Evolutionary conservation across 64 coral and sea anemone species (phyloP).

Genomic region (Pachyseris speciosa): DNA sequence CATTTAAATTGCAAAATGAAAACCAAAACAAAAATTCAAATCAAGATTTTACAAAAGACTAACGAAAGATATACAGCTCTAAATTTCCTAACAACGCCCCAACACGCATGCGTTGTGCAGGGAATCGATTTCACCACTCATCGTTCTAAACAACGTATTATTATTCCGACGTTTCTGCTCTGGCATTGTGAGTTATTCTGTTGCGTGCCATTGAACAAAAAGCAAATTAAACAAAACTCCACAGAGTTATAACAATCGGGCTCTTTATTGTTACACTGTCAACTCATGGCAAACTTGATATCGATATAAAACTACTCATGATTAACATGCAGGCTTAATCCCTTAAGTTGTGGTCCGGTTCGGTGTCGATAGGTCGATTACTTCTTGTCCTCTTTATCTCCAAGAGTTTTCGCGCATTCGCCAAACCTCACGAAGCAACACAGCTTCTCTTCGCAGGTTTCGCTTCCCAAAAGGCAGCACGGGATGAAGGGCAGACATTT

Average conservation of each 20-base stretch:
- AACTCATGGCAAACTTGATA: conserved; percentile 29
- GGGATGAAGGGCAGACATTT: conserved; percentile 31
- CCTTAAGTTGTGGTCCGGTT: background rate
- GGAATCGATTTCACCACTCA: no score
- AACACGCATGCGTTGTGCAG: no score
- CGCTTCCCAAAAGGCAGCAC: background rate
- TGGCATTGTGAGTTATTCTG: no score
- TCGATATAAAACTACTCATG: conserved; percentile 27
- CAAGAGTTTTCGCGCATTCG: background rate
- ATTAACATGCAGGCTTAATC: background rate
- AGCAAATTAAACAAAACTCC: background rate
- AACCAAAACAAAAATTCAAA: no score
- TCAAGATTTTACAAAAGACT: no score
- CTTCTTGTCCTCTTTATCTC: background rate
- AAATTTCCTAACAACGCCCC: no score
- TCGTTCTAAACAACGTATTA: no score
- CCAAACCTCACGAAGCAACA: conserved; percentile 25
- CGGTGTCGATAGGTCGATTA: background rate
- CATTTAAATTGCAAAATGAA: no score
- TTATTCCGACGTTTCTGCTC: no score
- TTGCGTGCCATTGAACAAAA: background rate
- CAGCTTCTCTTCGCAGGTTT: conserved; percentile 29
- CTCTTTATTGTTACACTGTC: conserved; percentile 26
- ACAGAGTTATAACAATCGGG: conserved; percentile 19
- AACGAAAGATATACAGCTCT: no score